These are phyloP conservation scores for Cisticola juncidis DNA, from an alignment of 2,113 vertebrate genomes.

Conservation along the genomic window DNA sequence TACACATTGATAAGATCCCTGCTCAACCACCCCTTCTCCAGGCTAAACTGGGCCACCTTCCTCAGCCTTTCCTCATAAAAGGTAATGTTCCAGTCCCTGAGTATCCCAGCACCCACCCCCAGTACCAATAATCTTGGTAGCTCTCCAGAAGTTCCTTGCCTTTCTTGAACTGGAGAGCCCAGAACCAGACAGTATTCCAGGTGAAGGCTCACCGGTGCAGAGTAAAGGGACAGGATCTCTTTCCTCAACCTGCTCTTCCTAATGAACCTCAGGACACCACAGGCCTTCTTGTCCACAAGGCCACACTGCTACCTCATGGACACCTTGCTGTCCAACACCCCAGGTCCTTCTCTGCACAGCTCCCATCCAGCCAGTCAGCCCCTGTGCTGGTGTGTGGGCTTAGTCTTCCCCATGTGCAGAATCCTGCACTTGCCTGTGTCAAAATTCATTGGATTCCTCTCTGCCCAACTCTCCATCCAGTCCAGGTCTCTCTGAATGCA, in stretches of 20 bases:
- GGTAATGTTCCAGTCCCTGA: background rate
- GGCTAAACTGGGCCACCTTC: background rate
- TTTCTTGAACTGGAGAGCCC: background rate
- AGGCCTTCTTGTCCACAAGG: background rate
- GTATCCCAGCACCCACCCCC: no score
- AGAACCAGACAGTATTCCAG: background rate
- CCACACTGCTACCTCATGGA: background rate
- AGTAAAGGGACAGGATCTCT: background rate
- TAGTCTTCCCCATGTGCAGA: background rate
- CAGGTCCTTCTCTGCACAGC: rapidly evolving
- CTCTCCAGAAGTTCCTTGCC: background rate
- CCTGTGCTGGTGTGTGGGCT: background rate
- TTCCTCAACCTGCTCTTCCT: background rate
- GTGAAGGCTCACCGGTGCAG: rapidly evolving
- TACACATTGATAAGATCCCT: background rate
- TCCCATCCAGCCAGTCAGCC: background rate
- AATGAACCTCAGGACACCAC: no score
- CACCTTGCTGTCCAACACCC: background rate
- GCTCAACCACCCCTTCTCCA: background rate
- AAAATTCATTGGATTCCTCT: background rate
- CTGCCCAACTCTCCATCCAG: background rate
- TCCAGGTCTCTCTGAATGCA: background rate
- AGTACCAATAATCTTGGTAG: background rate
- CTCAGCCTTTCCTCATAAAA: background rate
- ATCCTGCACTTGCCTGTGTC: background rate